Evolutionary conservation across 2,888 invertebrate species (phyloP).

Genomic region (Hartigia nigra): DNA sequence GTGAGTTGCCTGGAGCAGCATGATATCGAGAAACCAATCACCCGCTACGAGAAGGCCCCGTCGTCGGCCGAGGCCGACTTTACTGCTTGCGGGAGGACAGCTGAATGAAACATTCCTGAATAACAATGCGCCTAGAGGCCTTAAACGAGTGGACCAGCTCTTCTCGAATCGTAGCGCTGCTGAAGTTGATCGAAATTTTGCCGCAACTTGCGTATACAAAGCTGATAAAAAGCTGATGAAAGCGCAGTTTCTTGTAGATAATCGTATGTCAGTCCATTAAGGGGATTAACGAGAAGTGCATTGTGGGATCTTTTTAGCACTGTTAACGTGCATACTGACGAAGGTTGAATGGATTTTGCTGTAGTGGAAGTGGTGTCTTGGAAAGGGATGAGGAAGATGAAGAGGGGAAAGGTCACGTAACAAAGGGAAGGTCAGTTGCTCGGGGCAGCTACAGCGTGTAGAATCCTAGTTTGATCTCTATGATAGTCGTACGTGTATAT

Average conservation of each 20-base stretch:
- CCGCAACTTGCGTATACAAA: too few relatives aligned
- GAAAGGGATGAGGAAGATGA: not conserved
- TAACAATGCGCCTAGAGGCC: conserved; percentile 5
- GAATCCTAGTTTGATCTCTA: conserved; percentile 21
- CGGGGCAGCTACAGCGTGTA: conserved; percentile 60
- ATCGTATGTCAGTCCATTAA: too few relatives aligned
- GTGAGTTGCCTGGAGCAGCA: conserved; percentile 60
- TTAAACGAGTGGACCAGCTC: not conserved
- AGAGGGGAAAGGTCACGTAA: conserved; percentile 51
- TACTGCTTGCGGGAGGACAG: conserved; percentile 9
- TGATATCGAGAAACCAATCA: conserved; percentile 63
- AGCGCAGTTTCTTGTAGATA: too few relatives aligned
- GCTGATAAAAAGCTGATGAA: too few relatives aligned
- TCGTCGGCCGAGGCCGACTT: conserved; percentile 4
- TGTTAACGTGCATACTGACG: too few relatives aligned
- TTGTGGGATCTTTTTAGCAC: too few relatives aligned
- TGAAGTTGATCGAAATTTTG: too few relatives aligned
- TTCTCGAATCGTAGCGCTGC: too few relatives aligned
- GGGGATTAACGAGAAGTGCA: too few relatives aligned
- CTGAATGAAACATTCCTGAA: conserved; percentile 15
- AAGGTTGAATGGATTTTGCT: too few relatives aligned
- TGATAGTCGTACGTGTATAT: too few relatives aligned
- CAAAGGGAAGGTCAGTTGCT: conserved; percentile 63
- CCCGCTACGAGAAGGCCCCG: conserved; percentile 33
- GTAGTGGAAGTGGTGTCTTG: not conserved